A percentile compares a stretch with the other conserved stretches of the same genome.
phyloP scores from a whole-genome alignment of 2,888 invertebrate genomes.

The Andricus quercusramuli region DNA sequence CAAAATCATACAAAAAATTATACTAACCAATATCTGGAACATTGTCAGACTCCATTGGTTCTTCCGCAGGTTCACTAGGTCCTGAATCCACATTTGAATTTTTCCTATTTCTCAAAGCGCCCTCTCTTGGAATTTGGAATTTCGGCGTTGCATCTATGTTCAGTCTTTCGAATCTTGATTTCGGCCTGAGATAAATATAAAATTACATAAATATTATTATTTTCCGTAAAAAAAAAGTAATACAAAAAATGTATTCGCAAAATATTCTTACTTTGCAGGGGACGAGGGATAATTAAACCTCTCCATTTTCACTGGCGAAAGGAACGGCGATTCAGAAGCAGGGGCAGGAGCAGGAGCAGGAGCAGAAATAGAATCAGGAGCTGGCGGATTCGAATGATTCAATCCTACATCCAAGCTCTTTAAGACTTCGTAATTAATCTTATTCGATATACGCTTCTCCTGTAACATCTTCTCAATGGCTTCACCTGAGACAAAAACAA shows the following conservation, averaged over 20 bases:
- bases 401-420: slow-evolving; percentile 84
- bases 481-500: slow-evolving; percentile 81
- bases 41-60: slow-evolving; percentile 43
- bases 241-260: neutral
- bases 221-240: neutral
- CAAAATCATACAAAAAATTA: slow-evolving; percentile 15
- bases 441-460: slow-evolving; percentile 96
- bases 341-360: slow-evolving; percentile 23
- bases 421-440: slow-evolving; percentile 98
- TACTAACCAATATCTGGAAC: slow-evolving; percentile 37
- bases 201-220: neutral
- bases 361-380: slow-evolving; percentile 33
- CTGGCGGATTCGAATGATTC: slow-evolving; percentile 51
- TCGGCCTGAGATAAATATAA: slow-evolving; percentile 11
- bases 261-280: slow-evolving; percentile 47
- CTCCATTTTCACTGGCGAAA: slow-evolving; percentile 45
- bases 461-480: slow-evolving; percentile 98
- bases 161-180: slow-evolving; percentile 37
- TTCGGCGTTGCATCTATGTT: slow-evolving; percentile 42
- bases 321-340: slow-evolving; percentile 49
- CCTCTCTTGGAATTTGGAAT: slow-evolving; percentile 38
- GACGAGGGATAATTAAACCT: slow-evolving; percentile 40
- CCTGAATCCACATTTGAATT: slow-evolving; percentile 42
- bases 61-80: slow-evolving; percentile 38
- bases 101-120: slow-evolving; percentile 46